phyloP scores from a whole-genome alignment of 2,888 invertebrate species.

The Amphipyra berbera region DNA sequence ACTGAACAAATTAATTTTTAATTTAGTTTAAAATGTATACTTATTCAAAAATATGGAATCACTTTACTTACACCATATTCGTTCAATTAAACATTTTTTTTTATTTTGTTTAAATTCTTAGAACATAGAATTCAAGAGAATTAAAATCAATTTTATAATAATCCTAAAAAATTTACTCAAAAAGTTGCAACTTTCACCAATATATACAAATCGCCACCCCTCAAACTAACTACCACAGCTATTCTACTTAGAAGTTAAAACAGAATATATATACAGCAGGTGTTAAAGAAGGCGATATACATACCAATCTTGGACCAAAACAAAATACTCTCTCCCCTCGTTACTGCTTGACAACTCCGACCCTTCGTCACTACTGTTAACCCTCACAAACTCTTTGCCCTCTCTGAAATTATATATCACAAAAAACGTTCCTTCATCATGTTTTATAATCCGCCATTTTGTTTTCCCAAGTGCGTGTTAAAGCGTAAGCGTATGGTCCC shows the following conservation, averaged over 20 bases:
- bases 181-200: background rate
- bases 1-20: background rate
- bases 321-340: constrained; percentile 80
- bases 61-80: background rate
- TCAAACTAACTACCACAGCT: constrained; percentile 31
- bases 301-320: constrained; percentile 82
- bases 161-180: background rate
- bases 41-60: background rate
- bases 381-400: constrained; percentile 80
- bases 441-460: constrained; percentile 60
- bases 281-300: constrained; percentile 71
- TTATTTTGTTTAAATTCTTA: background rate
- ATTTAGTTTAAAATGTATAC: too few relatives aligned
- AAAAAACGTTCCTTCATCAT: constrained; percentile 57
- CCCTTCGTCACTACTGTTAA: constrained; percentile 83
- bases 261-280: constrained; percentile 44
- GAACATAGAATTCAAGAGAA: background rate
- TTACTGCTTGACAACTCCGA: constrained; percentile 75
- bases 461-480: constrained; percentile 50
- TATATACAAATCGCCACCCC: constrained; percentile 44
- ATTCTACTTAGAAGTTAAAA: constrained; percentile 36
- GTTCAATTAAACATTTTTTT: constrained; percentile 4
- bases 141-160: background rate
- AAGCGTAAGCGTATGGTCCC: constrained; percentile 66
- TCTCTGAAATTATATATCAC: constrained; percentile 83